These are phyloP conservation scores for Ormyrus pomaceus DNA, from an alignment of 2,888 invertebrate species.

Conservation along the genomic window DNA sequence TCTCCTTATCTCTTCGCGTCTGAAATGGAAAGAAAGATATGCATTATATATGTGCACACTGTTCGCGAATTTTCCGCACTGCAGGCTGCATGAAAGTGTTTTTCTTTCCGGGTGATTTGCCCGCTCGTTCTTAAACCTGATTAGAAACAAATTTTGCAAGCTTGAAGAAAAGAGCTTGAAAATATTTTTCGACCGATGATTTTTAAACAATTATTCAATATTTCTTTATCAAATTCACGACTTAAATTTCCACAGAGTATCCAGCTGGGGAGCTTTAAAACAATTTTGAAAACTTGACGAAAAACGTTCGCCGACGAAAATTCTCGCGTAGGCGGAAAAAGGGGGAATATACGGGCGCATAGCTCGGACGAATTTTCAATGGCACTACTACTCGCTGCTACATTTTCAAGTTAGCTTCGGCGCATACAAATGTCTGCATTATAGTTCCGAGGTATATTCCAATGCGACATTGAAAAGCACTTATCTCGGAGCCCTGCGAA, in stretches of 20 bases:
- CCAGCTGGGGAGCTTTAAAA: neutral
- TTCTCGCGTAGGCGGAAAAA: neutral
- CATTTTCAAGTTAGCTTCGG: neutral
- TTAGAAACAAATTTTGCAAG: neutral
- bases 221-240: no score
- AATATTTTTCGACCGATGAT: no score
- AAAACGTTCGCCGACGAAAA: neutral
- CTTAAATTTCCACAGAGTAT: no score
- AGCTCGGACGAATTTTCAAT: no score
- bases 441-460: slow-evolving; percentile 21
- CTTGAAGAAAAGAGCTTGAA: no score
- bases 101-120: slow-evolving; percentile 14
- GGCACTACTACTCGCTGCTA: no score
- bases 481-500: slow-evolving; percentile 27
- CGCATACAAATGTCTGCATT: neutral
- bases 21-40: neutral
- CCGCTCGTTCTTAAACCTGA: neutral
- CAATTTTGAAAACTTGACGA: no score
- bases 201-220: no score
- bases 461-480: slow-evolving; percentile 49
- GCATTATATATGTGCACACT: slow-evolving; percentile 23
- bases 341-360: no score
- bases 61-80: slow-evolving; percentile 24
- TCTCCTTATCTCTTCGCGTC: neutral
- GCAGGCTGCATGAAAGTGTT: neutral